Evolutionary conservation across 1,140 invertebrate species (phyloP).

Genomic region (Micrasema longulum): DNA sequence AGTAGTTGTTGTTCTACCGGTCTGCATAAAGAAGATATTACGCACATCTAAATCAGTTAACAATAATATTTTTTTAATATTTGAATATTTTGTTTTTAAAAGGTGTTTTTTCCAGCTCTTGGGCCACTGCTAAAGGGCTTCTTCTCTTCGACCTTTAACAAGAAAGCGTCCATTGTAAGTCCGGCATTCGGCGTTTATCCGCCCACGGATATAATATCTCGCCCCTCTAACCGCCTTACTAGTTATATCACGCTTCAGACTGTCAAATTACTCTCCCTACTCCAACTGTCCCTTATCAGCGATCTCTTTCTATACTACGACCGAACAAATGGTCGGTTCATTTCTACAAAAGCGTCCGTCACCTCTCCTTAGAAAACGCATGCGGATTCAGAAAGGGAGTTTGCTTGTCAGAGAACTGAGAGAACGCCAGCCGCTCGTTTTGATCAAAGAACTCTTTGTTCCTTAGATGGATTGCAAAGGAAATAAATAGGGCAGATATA

Average conservation of each 20-base stretch:
- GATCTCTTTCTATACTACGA: not conserved
- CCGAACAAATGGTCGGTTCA: constrained; percentile 3
- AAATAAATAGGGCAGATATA: constrained; percentile 10
- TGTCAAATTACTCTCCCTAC: constrained; percentile 26
- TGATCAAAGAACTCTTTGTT: constrained; percentile 15
- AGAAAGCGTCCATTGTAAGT: constrained; percentile 18
- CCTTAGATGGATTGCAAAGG: not conserved
- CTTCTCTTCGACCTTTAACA: constrained; percentile 19
- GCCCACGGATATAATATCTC: constrained; percentile 12
- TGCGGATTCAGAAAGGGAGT: not conserved
- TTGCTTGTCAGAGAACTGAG: no score
- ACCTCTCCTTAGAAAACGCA: not conserved
- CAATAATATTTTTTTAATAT: not conserved
- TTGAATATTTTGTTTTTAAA: no score
- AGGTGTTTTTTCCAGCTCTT: no score
- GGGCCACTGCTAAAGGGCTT: constrained; percentile 1
- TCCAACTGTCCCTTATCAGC: constrained; percentile 2
- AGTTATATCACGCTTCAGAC: constrained; percentile 7
- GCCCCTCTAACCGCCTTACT: not conserved
- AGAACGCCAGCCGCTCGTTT: not conserved
- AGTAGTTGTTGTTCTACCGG: not conserved
- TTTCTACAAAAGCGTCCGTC: constrained; percentile 11
- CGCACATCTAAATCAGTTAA: not conserved
- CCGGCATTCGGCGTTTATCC: constrained; percentile 28
- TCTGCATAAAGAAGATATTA: not conserved